Evolutionary conservation across 2,888 invertebrate species (phyloP), one percentile per base, ranked within the genome.

Genomic region (Laspeyria flexula): DNA sequence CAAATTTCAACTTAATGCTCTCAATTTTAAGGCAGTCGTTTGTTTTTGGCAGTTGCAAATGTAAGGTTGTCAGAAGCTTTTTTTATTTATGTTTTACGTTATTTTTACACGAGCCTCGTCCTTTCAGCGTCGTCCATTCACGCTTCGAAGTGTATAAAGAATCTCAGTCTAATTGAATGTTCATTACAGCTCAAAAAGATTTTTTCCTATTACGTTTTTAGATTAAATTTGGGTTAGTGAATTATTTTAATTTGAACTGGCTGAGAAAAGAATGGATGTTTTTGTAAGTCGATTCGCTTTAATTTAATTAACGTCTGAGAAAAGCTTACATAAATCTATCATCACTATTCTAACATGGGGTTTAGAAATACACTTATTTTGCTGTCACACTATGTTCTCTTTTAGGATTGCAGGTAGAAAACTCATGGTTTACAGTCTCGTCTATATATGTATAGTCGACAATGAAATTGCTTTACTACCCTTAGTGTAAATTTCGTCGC

Each of bases 11-110:
- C 59, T 35, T 12, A 55, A 35, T 4, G 5, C 2, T 3, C 0
- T 5, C 1, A 10, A 7, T 6, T 7, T 16, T 43, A 47, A 43
- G 23, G 37, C 9, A n/a, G 13, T 5, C 0, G 0, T 7, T 7
- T 0, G 0, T 0, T 7, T 1, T 3, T 39, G 38, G 43, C 29
- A 38, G 15, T 12, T 34, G 12, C 4, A 43, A 15, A 13, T 3
- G 0, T 1, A 10, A 68, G 52, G 53, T 65, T 54, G 63, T 48
- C 48, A 43, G 25, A 27, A 56, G 49, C 42, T 52, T 50, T 71
- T 68, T 71, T 71, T 68, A 73, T 71, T 71, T 71, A 73, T 71
- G 64, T 82, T 81, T 79, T 68, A 74, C 76, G 76, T 82, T 81
- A 79, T 80, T 84, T 83, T 74, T 75, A 71, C 75, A 71, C 71